Evolutionary conservation across 2,888 invertebrate genomes (phyloP).

Genomic region (Aromia moschata): DNA sequence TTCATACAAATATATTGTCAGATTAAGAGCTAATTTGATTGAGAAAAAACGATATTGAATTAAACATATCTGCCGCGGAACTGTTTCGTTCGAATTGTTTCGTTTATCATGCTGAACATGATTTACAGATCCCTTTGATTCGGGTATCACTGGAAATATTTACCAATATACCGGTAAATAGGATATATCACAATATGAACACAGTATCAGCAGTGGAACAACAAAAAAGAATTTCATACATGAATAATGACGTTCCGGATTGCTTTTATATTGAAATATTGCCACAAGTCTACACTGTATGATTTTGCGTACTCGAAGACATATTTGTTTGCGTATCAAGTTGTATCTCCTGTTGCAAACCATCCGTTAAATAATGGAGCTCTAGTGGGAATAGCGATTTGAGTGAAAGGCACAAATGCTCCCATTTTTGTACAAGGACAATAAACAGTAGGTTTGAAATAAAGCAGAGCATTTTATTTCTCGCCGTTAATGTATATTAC

Average conservation of each 20-base stretch:
- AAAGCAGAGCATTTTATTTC: background rate
- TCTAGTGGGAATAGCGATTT: too few species aligned
- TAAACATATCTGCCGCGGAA: too few species aligned
- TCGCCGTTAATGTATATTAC: background rate
- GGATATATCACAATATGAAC: constrained; percentile 4
- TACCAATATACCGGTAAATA: background rate
- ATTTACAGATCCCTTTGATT: background rate
- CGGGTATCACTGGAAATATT: background rate
- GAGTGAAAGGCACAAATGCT: too few species aligned
- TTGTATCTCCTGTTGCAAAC: too few species aligned
- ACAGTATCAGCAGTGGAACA: background rate
- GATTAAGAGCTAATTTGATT: too few species aligned
- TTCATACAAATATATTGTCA: too few species aligned
- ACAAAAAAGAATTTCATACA: constrained; percentile 2
- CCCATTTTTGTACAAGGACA: too few species aligned
- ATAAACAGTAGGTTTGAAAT: too few species aligned
- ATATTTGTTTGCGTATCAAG: background rate
- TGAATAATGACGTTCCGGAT: constrained; percentile 2
- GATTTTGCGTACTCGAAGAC: background rate
- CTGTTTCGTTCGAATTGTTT: background rate
- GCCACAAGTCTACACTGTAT: background rate
- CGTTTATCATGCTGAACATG: background rate
- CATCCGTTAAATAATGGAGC: too few species aligned
- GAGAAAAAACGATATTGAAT: too few species aligned
- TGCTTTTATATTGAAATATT: background rate